A percentile compares a stretch with the other conserved stretches of the same genome.
Conservation (phyloP, 1,140 invertebrate species). For the Danaus melanippus region DNA sequence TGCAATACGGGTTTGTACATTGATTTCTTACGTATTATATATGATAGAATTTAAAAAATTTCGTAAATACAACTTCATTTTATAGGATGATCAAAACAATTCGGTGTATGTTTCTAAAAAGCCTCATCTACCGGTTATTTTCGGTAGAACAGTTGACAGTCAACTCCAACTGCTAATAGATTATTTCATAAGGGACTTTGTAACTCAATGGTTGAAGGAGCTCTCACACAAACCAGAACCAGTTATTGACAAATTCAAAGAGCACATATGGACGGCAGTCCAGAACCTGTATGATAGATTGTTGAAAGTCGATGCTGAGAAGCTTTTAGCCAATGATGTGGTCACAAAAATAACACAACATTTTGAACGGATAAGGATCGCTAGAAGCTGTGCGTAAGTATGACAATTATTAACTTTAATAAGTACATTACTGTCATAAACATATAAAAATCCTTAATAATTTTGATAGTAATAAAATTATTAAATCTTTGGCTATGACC, state of each 20-base stretch:
- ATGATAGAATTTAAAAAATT: background rate
- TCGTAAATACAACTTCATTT: slow-evolving; percentile 1
- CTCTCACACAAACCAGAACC: slow-evolving; percentile 75
- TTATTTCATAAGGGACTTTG: slow-evolving; percentile 84
- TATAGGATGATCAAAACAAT: slow-evolving; percentile 53
- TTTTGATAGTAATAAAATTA: too few relatives aligned
- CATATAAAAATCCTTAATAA: too few relatives aligned
- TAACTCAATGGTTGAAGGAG: slow-evolving; percentile 82
- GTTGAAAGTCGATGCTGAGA: slow-evolving; percentile 83
- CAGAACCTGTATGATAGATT: slow-evolving; percentile 82
- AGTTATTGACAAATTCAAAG: slow-evolving; percentile 78
- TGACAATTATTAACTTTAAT: slow-evolving; percentile 3
- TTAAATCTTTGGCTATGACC: too few relatives aligned
- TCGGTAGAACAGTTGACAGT: slow-evolving; percentile 86
- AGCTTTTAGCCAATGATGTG: slow-evolving; percentile 87
- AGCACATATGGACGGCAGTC: slow-evolving; percentile 84
- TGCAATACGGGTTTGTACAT: slow-evolving; percentile 41
- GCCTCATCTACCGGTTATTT: slow-evolving; percentile 79
- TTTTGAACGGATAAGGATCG: slow-evolving; percentile 87
- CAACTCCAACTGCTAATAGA: slow-evolving; percentile 88
- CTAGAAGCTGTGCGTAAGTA: slow-evolving; percentile 82
- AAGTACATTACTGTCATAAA: background rate
- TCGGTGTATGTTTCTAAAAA: slow-evolving; percentile 52
- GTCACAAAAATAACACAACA: slow-evolving; percentile 85
- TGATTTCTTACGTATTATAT: background rate